Evolutionary conservation across 2,888 invertebrate species (phyloP).

Genomic region (Mechanitis mazaeus): DNA sequence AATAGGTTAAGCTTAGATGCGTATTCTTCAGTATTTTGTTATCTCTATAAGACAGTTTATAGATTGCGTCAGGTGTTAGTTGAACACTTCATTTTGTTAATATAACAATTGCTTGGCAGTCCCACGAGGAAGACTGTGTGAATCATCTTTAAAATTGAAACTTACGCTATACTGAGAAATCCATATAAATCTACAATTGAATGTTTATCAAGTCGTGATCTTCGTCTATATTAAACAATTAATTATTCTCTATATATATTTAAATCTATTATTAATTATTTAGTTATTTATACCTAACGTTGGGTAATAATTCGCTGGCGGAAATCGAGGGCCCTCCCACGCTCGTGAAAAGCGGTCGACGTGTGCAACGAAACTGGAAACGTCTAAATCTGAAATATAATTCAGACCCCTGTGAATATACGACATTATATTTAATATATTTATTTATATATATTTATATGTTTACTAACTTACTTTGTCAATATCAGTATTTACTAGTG

Average conservation of each 20-base stretch:
- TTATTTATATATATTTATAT: no score
- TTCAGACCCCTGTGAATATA: no score
- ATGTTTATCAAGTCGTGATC: background rate
- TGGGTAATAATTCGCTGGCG: conserved; percentile 53
- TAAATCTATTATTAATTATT: conserved; percentile 10
- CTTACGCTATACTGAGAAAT: conserved; percentile 1
- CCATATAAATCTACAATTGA: background rate
- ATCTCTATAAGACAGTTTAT: background rate
- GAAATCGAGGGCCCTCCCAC: conserved; percentile 60
- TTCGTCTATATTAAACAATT: background rate
- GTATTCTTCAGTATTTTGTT: no score
- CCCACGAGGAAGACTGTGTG: background rate
- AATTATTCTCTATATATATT: background rate
- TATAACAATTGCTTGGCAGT: conserved; percentile 4
- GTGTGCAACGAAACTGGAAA: conserved; percentile 26
- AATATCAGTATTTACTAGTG: no score
- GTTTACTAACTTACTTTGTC: no score
- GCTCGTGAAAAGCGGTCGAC: conserved; percentile 45
- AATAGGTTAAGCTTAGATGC: no score
- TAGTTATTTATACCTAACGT: conserved; percentile 47
- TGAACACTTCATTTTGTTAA: background rate
- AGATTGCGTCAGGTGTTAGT: background rate
- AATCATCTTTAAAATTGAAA: conserved; percentile 2
- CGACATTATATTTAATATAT: no score
- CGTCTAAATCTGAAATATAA: no score